A percentile compares a stretch with the other conserved stretches of the same genome.
Evolutionary conservation across 2,113 vertebrate species (phyloP).

Genomic region (Bubalus kerabau): DNA sequence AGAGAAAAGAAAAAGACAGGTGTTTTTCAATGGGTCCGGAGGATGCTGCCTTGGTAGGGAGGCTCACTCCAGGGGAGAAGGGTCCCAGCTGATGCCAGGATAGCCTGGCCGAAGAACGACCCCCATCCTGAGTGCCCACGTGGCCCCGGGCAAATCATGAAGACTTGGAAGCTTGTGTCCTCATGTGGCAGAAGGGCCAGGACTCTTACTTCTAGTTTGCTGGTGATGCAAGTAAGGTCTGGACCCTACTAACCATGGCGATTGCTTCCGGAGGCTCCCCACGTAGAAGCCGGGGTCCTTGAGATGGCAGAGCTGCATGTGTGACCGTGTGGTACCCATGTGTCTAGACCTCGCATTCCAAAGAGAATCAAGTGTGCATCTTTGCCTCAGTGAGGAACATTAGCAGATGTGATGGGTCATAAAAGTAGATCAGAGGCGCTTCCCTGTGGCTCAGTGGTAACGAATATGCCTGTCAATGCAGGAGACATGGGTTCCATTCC

Average conservation of each 20-base stretch:
- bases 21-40: neutral
- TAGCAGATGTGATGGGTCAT: neutral
- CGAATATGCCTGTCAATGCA: neutral
- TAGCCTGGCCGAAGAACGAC: rapidly evolving
- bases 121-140: rapidly evolving
- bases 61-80: neutral
- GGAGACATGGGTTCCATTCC: neutral
- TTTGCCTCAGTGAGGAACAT: neutral
- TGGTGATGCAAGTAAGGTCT: neutral
- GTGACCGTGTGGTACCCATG: neutral
- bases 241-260: neutral
- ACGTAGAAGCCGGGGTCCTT: neutral
- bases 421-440: neutral
- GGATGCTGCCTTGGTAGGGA: too few species aligned
- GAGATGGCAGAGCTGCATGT: neutral
- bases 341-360: neutral
- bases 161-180: neutral
- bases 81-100: rapidly evolving
- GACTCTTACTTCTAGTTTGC: neutral
- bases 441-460: neutral
- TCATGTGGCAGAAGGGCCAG: neutral
- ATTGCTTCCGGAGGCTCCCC: neutral
- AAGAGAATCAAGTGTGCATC: neutral
- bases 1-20: neutral
- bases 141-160: rapidly evolving